Percentiles rank a stretch among this genome's conserved stretches.
These are phyloP conservation scores for Ailuropoda melanoleuca DNA, from an alignment of 2,113 vertebrate species.

Conservation along the genomic window DNA sequence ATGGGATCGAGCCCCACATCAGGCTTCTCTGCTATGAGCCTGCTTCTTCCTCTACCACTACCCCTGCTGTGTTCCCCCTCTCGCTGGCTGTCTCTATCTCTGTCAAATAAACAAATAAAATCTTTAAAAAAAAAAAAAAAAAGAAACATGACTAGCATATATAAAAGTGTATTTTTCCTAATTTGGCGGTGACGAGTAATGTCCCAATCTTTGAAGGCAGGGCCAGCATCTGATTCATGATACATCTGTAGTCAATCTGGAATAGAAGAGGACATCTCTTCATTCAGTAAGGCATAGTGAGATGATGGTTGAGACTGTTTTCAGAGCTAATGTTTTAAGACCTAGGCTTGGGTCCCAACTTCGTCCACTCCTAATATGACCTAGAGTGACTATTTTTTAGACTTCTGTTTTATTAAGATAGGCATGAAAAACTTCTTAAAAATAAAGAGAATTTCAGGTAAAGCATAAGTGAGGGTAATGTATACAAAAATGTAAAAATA, in stretches of 20 bases:
- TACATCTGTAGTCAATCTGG: neutral
- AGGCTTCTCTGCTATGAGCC: no score
- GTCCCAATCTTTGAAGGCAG: neutral
- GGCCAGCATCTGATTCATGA: neutral
- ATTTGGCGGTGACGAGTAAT: neutral
- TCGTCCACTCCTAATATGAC: neutral
- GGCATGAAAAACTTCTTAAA: neutral
- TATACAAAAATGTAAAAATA: constrained; percentile 12
- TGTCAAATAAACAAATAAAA: no score
- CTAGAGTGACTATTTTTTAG: neutral
- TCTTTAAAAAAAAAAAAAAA: no score
- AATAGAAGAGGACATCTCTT: neutral
- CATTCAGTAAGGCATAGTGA: neutral
- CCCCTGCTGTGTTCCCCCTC: no score
- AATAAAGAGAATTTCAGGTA: neutral
- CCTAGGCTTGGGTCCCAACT: neutral
- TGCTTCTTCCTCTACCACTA: no score
- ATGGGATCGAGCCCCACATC: no score
- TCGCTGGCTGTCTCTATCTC: no score
- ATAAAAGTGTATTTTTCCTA: neutral
- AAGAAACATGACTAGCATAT: neutral
- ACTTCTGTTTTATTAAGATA: neutral
- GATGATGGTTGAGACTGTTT: neutral
- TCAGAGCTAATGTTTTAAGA: neutral
- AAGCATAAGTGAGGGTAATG: neutral